Conservation (phyloP, 2,888 invertebrate species). For the Baronia brevicornis region DNA sequence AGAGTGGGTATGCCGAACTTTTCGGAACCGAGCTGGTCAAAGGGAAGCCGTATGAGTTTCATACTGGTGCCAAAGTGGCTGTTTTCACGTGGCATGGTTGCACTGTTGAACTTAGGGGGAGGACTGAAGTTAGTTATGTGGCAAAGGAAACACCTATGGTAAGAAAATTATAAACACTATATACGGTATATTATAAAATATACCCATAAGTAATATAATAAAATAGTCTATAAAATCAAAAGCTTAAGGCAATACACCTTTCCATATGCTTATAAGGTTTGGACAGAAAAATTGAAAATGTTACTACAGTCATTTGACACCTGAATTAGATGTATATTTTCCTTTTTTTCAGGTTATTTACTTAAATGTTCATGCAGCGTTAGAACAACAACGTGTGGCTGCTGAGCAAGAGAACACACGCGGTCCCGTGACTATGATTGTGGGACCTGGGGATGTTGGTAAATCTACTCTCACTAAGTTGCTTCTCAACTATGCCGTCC, state of each 20-base stretch:
- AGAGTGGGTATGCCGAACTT: conserved; percentile 93
- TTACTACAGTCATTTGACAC: no score
- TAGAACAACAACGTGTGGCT: conserved; percentile 90
- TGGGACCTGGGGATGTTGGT: conserved; percentile 97
- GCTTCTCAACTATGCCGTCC: conserved; percentile 95
- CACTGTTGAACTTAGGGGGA: conserved; percentile 87
- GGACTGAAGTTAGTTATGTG: conserved; percentile 94
- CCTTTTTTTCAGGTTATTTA: conserved; percentile 80
- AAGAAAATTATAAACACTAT: no score
- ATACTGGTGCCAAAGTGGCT: conserved; percentile 93
- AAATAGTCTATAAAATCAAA: neutral
- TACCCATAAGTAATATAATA: no score
- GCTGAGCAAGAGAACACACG: conserved; percentile 84
- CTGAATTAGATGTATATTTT: conserved; percentile 8
- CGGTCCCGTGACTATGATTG: conserved; percentile 92
- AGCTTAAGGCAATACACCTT: neutral
- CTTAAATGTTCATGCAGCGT: conserved; percentile 94
- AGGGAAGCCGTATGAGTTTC: conserved; percentile 93
- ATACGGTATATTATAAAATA: no score
- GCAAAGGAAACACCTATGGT: conserved; percentile 98
- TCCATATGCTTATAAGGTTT: neutral
- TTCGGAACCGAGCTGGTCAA: conserved; percentile 97
- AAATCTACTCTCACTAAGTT: conserved; percentile 94
- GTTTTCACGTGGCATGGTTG: conserved; percentile 98
- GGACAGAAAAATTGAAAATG: no score